A percentile compares a stretch with the other conserved stretches of the same genome.
These are phyloP conservation scores for Lingula anatina DNA, from an alignment of 2,888 invertebrate species.

Conservation along the genomic window DNA sequence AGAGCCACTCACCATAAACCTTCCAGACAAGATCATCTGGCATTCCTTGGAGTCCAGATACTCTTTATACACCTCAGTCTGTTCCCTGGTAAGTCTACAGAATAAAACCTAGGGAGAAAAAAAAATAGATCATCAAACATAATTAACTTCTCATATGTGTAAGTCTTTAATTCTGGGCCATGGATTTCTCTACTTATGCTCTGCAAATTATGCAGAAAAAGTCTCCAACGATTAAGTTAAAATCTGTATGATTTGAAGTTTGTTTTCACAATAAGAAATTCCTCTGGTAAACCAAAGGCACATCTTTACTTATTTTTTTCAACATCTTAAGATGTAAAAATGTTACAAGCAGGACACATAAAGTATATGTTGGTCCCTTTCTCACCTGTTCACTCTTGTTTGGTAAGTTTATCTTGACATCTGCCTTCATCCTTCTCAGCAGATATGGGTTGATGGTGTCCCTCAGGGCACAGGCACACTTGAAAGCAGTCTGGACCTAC, in stretches of 20 bases:
- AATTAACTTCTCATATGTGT: too few relatives aligned
- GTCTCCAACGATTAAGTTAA: too few relatives aligned
- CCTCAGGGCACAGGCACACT: slow-evolving; percentile 81
- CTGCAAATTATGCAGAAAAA: too few relatives aligned
- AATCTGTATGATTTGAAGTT: slow-evolving; percentile 5
- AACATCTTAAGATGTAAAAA: too few relatives aligned
- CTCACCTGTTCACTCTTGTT: slow-evolving; percentile 83
- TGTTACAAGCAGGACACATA: too few relatives aligned
- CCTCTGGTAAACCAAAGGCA: slow-evolving; percentile 5
- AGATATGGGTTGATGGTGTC: slow-evolving; percentile 84
- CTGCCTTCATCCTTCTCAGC: slow-evolving; percentile 78
- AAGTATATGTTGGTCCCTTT: too few relatives aligned
- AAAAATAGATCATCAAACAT: too few relatives aligned
- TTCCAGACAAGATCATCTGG: slow-evolving; percentile 54
- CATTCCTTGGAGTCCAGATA: slow-evolving; percentile 59
- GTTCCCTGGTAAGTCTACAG: slow-evolving; percentile 81
- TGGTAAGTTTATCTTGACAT: slow-evolving; percentile 81
- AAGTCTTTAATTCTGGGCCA: too few relatives aligned
- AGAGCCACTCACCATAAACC: slow-evolving; percentile 42
- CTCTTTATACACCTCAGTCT: slow-evolving; percentile 71
- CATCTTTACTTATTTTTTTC: slow-evolving; percentile 18
- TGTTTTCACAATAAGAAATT: background rate
- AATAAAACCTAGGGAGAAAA: slow-evolving; percentile 72
- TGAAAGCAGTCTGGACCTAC: slow-evolving; percentile 81
- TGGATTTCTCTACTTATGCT: too few relatives aligned